Evolutionary conservation across 2,113 vertebrate genomes (phyloP).

Genomic region (Ammodytes marinus): DNA sequence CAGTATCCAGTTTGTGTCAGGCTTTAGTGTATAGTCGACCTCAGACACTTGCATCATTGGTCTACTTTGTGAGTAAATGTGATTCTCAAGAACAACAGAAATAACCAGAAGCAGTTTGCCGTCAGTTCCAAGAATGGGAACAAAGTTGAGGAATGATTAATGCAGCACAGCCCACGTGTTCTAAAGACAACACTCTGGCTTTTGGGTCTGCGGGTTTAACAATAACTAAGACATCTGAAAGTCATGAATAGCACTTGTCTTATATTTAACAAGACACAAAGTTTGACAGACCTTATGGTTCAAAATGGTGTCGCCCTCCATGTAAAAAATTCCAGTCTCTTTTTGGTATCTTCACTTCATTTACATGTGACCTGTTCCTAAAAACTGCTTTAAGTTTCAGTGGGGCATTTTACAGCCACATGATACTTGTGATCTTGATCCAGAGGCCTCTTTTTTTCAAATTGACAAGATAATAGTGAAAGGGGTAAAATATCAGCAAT

Average conservation of each 20-base stretch:
- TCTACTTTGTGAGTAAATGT: too few species aligned
- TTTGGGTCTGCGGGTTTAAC: too few species aligned
- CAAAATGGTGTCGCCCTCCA: background rate
- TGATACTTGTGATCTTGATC: background rate
- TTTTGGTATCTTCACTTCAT: background rate
- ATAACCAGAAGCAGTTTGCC: background rate
- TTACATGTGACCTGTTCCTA: background rate
- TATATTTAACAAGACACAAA: background rate
- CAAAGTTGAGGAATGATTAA: background rate
- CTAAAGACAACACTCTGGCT: background rate
- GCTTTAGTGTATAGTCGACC: background rate
- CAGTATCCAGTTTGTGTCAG: too few species aligned
- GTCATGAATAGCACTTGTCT: too few species aligned
- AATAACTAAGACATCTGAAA: too few species aligned
- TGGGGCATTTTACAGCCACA: background rate
- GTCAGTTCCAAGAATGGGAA: background rate
- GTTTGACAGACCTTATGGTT: background rate
- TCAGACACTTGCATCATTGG: background rate
- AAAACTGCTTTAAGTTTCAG: background rate
- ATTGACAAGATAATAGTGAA: background rate
- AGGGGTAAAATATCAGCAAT: slow-evolving; percentile 15
- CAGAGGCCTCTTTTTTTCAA: background rate
- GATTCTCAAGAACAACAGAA: background rate
- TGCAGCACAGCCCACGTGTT: background rate
- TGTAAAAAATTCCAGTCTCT: background rate